These are phyloP conservation scores for Amorpha juglandis DNA, from an alignment of 2,888 invertebrate species.

Conservation along the genomic window DNA sequence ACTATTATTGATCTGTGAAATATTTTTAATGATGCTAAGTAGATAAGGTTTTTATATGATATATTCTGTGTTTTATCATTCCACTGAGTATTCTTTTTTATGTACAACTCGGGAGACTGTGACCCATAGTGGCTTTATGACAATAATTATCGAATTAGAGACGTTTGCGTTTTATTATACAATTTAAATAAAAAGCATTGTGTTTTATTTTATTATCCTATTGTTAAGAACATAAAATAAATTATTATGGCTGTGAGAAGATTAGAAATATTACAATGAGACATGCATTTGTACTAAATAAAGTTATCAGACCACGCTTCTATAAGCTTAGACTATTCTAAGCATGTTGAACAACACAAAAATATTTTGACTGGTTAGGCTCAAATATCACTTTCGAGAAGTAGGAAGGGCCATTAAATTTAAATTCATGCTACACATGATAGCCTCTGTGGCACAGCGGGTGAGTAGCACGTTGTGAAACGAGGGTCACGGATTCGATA, in stretches of 20 bases:
- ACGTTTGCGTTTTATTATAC: constrained; percentile 25
- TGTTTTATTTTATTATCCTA: background rate
- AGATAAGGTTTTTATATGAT: constrained; percentile 28
- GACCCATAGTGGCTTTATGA: constrained; percentile 39
- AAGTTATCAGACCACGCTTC: no score
- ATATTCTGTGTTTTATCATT: constrained; percentile 43
- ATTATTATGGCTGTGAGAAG: background rate
- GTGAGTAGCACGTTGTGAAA: no score
- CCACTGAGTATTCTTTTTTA: constrained; percentile 42
- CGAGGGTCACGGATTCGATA: no score
- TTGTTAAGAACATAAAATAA: background rate
- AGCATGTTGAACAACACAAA: no score
- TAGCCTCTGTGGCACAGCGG: no score
- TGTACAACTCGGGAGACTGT: constrained; percentile 60
- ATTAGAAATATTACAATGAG: no score
- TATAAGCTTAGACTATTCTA: no score
- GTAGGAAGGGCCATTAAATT: no score
- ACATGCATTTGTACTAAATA: no score
- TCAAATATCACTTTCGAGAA: no score
- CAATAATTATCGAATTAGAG: constrained; percentile 22
- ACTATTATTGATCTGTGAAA: constrained; percentile 41
- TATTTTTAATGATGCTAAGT: constrained; percentile 36
- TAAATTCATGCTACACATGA: no score
- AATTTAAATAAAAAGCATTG: constrained; percentile 21
- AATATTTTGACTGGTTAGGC: no score